A percentile compares a stretch with the other conserved stretches of the same genome.
Evolutionary conservation across 2,113 vertebrate species (phyloP).

Genomic region (Plecturocebus donacophilus): DNA sequence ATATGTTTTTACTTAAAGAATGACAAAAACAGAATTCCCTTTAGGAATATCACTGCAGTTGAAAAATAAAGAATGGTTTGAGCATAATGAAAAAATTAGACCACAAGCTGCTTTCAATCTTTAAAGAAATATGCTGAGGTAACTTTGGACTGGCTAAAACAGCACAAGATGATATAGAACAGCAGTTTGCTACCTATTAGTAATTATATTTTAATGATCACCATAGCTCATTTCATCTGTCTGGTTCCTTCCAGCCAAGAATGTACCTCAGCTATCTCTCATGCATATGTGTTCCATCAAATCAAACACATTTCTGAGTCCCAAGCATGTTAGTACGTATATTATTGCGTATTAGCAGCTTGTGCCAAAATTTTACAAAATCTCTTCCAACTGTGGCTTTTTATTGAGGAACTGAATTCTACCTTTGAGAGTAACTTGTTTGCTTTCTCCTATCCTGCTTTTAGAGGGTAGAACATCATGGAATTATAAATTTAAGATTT

Average conservation of each 20-base stretch:
- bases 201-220: background rate
- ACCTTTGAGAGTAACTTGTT: background rate
- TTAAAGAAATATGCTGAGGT: slow-evolving; percentile 9
- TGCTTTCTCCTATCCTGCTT: background rate
- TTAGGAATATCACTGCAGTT: background rate
- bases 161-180: background rate
- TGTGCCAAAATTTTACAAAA: background rate
- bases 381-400: background rate
- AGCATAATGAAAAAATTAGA: background rate
- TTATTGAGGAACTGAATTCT: background rate
- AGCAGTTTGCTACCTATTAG: background rate
- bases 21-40: background rate
- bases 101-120: background rate
- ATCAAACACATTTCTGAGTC: background rate
- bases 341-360: background rate
- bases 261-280: background rate
- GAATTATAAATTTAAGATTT: background rate
- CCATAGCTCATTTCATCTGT: background rate
- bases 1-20: slow-evolving; percentile 33
- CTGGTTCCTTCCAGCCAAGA: background rate
- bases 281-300: background rate
- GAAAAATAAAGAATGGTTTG: background rate
- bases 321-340: background rate
- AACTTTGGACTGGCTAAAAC: background rate
- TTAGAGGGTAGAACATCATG: background rate